Conservation (phyloP, 2,888 invertebrate genomes). For the Drosophila greeni region DNA sequence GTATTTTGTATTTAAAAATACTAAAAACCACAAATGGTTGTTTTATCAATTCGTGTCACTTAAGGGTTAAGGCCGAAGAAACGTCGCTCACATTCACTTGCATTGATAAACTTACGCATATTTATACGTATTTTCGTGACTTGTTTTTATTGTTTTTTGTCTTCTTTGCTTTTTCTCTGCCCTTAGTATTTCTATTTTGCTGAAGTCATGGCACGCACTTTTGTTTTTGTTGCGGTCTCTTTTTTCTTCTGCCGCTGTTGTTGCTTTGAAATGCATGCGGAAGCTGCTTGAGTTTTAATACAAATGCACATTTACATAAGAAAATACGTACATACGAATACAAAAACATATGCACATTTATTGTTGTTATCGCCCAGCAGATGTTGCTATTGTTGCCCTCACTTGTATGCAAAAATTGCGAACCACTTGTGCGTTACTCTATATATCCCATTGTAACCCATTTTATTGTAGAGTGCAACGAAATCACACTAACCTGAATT, state of each 20-base stretch:
- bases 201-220: constrained; percentile 49
- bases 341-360: constrained; percentile 27
- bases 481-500: constrained; percentile 72
- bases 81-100: constrained; percentile 6
- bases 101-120: constrained; percentile 14
- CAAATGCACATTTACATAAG: constrained; percentile 16
- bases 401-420: constrained; percentile 37
- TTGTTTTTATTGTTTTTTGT: constrained; percentile 12
- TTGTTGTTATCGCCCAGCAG: constrained; percentile 62
- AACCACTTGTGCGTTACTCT: constrained; percentile 53
- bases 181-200: constrained; percentile 25
- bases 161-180: constrained; percentile 3
- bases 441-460: constrained; percentile 51
- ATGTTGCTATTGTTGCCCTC: constrained; percentile 53
- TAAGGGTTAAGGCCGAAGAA: constrained; percentile 29
- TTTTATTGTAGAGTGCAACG: constrained; percentile 57
- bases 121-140: constrained; percentile 6
- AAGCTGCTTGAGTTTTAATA: constrained; percentile 49
- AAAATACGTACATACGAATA: neutral
- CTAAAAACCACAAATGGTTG: constrained; percentile 6
- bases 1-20: no score
- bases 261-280: constrained; percentile 68
- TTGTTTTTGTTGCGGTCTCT: constrained; percentile 29
- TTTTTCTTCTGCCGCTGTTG: constrained; percentile 35
- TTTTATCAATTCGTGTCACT: constrained; percentile 22